phyloP scores from a whole-genome alignment of 35 echinoderm and acorn worm species.

The Hemicentrotus pulcherrimus region DNA sequence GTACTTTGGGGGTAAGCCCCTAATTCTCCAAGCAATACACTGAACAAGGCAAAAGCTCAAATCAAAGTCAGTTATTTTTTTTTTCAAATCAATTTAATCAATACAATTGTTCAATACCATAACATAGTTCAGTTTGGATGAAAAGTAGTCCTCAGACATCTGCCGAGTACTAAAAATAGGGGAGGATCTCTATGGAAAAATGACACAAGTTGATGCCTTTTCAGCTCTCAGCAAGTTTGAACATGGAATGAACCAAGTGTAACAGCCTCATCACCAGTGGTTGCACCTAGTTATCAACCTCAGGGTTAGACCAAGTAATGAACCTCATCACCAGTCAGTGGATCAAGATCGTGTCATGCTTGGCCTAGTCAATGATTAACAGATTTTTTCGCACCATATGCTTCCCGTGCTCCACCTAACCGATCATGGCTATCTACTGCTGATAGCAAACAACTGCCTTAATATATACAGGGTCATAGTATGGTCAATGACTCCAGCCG shows the following conservation, averaged over 20 bases:
- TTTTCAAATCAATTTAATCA: too few relatives aligned
- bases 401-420: not conserved
- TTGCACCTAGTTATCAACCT: not conserved
- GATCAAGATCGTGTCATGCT: slow-evolving; percentile 1
- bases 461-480: not conserved
- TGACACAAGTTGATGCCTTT: too few relatives aligned
- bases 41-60: too few relatives aligned
- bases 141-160: too few relatives aligned
- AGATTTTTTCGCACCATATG: slow-evolving; percentile 3
- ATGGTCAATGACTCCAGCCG: not conserved
- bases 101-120: too few relatives aligned
- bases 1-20: too few relatives aligned
- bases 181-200: too few relatives aligned
- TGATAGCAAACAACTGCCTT: slow-evolving; percentile 31
- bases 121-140: too few relatives aligned
- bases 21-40: too few relatives aligned
- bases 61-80: too few relatives aligned
- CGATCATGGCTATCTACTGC: not conserved
- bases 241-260: not conserved
- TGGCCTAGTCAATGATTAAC: slow-evolving; percentile 2
- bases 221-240: not conserved
- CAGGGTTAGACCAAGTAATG: not conserved
- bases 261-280: not conserved
- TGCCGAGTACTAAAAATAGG: too few relatives aligned
- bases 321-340: not conserved